These are phyloP conservation scores for Theropithecus gelada DNA, from an alignment of 2,113 vertebrate genomes.

Conservation along the genomic window DNA sequence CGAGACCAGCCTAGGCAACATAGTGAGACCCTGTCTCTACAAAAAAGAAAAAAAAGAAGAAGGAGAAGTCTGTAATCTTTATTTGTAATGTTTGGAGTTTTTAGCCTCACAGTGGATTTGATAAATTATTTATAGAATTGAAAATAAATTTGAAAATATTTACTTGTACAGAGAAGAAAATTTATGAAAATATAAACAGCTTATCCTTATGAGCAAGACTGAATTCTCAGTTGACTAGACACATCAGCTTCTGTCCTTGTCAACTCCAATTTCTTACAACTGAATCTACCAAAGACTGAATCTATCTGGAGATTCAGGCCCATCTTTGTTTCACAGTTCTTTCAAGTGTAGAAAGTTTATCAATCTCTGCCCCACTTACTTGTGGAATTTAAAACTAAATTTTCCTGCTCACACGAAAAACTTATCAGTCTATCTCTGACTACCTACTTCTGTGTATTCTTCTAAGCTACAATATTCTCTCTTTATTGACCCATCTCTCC, in stretches of 20 bases:
- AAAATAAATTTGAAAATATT: conserved; percentile 21
- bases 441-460: not conserved
- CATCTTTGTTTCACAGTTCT: not conserved
- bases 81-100: not conserved
- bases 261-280: not conserved
- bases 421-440: not conserved
- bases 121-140: conserved; percentile 15
- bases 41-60: too few species aligned
- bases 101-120: not conserved
- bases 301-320: not conserved
- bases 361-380: not conserved
- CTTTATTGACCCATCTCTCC: not conserved
- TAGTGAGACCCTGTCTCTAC: too few species aligned
- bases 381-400: conserved; percentile 26
- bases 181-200: not conserved
- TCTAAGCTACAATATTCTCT: not conserved
- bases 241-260: not conserved
- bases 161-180: not conserved
- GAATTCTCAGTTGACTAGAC: not conserved
- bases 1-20: too few species aligned
- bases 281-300: not conserved
- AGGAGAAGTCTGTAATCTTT: not conserved
- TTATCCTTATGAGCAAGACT: not conserved
- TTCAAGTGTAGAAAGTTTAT: not conserved
- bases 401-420: not conserved